Percentiles rank a stretch among this genome's conserved stretches.
These are phyloP conservation scores for Adineta ricciae DNA, from an alignment of 2,888 invertebrate genomes.

Conservation along the genomic window DNA sequence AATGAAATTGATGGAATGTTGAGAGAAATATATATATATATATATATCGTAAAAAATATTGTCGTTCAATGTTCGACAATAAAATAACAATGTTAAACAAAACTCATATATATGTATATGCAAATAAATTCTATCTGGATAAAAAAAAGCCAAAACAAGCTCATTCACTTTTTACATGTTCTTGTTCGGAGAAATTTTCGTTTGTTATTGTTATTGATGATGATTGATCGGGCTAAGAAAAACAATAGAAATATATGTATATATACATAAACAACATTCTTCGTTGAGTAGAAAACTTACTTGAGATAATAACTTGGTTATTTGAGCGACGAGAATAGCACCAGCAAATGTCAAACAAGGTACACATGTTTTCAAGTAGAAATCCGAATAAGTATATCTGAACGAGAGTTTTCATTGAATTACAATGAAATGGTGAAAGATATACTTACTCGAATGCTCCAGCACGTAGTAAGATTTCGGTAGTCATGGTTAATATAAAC, in stretches of 20 bases:
- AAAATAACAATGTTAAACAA: neutral
- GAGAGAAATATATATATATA: neutral
- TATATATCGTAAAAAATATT: neutral
- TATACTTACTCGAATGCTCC: neutral
- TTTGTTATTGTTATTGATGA: neutral
- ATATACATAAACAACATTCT: neutral
- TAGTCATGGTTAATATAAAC: neutral
- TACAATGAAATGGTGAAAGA: neutral
- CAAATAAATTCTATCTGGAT: neutral
- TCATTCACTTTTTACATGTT: neutral
- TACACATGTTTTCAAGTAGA: conserved; percentile 1
- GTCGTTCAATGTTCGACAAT: neutral
- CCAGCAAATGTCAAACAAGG: conserved; percentile 19
- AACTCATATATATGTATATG: neutral
- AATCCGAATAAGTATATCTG: conserved; percentile 4
- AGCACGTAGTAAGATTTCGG: neutral
- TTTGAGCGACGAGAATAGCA: neutral
- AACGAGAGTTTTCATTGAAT: neutral
- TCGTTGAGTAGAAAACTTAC: neutral
- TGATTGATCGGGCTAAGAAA: neutral
- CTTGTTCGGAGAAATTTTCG: neutral
- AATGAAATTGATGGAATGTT: neutral
- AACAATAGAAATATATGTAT: neutral
- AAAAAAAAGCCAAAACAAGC: neutral
- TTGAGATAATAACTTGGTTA: conserved; percentile 11